Percentiles rank a stretch among this genome's conserved stretches.
Conservation (phyloP, 2,797 vertebrate species). For the Tamandua tetradactyla region DNA sequence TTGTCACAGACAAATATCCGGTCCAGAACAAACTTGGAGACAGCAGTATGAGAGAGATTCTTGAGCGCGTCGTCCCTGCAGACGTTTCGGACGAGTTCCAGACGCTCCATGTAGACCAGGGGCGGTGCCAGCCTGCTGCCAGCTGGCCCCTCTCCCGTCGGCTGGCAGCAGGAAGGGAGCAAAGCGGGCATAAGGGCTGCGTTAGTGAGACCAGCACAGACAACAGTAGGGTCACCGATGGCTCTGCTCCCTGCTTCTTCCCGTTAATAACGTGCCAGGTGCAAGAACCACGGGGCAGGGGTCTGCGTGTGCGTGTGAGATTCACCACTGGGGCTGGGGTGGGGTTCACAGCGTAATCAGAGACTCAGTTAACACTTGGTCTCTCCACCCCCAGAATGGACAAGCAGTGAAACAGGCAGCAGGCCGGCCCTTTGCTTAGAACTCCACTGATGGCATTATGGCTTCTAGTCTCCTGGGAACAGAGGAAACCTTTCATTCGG, state of each 20-base stretch:
- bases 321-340: background rate
- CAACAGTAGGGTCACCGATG: fast-evolving
- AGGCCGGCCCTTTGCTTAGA: background rate
- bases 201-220: background rate
- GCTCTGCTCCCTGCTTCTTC: background rate
- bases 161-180: conserved; percentile 76
- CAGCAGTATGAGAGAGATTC: conserved; percentile 91
- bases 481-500: background rate
- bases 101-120: conserved; percentile 87
- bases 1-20: conserved; percentile 99
- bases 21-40: conserved; percentile 96
- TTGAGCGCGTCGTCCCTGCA: conserved; percentile 91
- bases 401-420: background rate
- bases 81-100: conserved; percentile 89
- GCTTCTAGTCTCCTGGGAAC: background rate
- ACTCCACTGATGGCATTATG: background rate
- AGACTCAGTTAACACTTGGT: fast-evolving
- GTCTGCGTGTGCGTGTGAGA: too few relatives aligned
- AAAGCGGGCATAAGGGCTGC: background rate
- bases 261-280: fast-evolving
- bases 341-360: background rate
- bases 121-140: conserved; percentile 78
- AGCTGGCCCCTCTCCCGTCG: conserved; percentile 80
- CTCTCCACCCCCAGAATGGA: background rate
- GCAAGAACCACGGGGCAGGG: background rate